Base-by-base conservation (phyloP, 92 coral and sea anemone species). In the Chrysogorgia sp. region DNA sequence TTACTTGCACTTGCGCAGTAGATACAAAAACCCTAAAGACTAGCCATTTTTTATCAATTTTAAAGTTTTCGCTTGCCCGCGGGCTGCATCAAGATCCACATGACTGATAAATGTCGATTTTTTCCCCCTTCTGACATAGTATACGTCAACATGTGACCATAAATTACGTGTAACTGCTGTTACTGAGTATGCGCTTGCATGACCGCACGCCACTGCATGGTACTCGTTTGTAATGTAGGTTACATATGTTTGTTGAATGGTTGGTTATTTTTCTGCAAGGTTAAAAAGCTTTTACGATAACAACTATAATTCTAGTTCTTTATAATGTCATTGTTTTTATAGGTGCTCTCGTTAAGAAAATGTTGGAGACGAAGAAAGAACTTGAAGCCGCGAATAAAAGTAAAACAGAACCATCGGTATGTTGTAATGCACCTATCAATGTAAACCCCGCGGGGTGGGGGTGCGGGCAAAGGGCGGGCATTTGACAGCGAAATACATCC, bases 301-400 rank as follows among this genome's bases (percentile, higher is more conserved):
- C 26, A 24, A 17, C 12, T 0, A 41, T 31, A 37, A 37, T 25
- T 14, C 4, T 9, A 50, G 19, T 20, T 37, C 10, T 2, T 26
- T 12, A 59, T 10, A 10, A 68, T 48, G 37, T 30, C n/a, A n/a
- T 28, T 8, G 41, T 64, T 50, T 59, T 58, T 41, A 0, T 22
- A 93, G 98, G 98, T 71, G 98, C 94, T 10, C 92, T 93, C 9
- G 98, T 93, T 4, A 93, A 91, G 65, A 91, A 92, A 80, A 93
- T 93, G 77, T 86, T 93, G 43, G 96, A 93, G 81, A 93, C 96
- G 10, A 93, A 89, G 60, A 93, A 91, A 67, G 96, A 91, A 66
- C 83, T 93, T 34, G 98, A 93, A 72, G 93, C 93, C 37, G 85
- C 89, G 37, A 83, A 78, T 33, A 85, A 77, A 69, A 26, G 40